Evolutionary conservation across 2,113 vertebrate species (phyloP).

Genomic region (Cyanistes caeruleus): DNA sequence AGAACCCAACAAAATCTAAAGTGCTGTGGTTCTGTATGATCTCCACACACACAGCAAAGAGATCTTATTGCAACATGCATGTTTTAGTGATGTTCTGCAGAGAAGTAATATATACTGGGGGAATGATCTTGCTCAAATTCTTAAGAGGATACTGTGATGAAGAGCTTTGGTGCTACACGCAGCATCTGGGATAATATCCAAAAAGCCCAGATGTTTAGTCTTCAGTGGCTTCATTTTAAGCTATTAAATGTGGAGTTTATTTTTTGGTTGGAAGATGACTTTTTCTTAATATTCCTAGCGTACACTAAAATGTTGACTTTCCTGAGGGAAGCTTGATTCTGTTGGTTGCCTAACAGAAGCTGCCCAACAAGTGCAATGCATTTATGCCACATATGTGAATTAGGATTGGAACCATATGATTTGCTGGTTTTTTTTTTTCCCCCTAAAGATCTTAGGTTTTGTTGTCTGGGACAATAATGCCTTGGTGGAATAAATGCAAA

Average conservation of each 20-base stretch:
- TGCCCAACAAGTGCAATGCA: not conserved
- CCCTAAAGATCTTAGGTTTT: not conserved
- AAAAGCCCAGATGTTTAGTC: slow-evolving; percentile 37
- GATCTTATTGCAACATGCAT: not conserved
- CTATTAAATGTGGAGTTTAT: slow-evolving; percentile 31
- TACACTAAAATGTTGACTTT: not conserved
- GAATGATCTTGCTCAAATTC: slow-evolving; percentile 3
- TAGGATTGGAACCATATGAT: not conserved
- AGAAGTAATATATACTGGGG: not conserved
- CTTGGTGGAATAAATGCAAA: not conserved
- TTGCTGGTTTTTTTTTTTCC: no score
- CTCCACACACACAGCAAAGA: not conserved
- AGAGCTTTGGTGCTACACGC: not conserved
- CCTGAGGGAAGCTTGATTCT: not conserved
- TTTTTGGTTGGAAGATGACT: slow-evolving; percentile 36
- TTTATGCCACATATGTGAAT: not conserved
- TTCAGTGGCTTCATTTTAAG: slow-evolving; percentile 34
- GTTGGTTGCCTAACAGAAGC: not conserved
- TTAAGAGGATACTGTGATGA: not conserved
- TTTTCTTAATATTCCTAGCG: not conserved
- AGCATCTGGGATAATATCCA: slow-evolving; percentile 28
- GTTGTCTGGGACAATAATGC: not conserved
- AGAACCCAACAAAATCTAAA: not conserved
- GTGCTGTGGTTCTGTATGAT: not conserved
- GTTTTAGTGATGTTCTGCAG: not conserved